Evolutionary conservation across 2,888 invertebrate genomes (phyloP).

Genomic region (Apoda limacodes): DNA sequence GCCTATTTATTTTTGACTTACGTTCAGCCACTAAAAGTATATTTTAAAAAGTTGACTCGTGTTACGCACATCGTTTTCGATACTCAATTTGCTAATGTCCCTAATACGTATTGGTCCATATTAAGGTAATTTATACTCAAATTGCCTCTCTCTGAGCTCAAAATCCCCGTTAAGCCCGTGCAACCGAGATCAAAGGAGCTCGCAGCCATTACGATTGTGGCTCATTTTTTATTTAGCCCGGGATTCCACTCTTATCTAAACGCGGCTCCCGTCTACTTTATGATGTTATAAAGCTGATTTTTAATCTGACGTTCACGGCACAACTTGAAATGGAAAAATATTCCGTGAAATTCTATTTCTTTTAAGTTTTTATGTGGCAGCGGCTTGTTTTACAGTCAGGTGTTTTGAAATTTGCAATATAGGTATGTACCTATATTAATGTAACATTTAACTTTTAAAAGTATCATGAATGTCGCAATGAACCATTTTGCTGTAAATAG

Average conservation of each 20-base stretch:
- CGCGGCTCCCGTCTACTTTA: slow-evolving; percentile 53
- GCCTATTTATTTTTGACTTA: too few relatives aligned
- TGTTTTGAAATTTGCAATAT: too few relatives aligned
- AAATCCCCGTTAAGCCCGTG: slow-evolving; percentile 60
- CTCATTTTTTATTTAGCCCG: slow-evolving; percentile 67
- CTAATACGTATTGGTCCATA: slow-evolving; percentile 53
- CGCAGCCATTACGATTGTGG: slow-evolving; percentile 62
- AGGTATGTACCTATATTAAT: too few relatives aligned
- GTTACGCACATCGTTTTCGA: too few relatives aligned
- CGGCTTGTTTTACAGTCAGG: too few relatives aligned
- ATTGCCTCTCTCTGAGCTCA: slow-evolving; percentile 52
- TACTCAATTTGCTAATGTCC: slow-evolving; percentile 59
- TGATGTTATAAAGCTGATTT: slow-evolving; percentile 69
- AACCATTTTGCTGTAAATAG: too few relatives aligned
- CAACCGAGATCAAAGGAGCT: slow-evolving; percentile 66
- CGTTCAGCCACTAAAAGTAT: too few relatives aligned
- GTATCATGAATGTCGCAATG: too few relatives aligned
- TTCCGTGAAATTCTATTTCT: too few relatives aligned
- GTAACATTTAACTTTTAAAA: too few relatives aligned
- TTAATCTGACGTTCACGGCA: slow-evolving; percentile 53
- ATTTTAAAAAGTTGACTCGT: too few relatives aligned
- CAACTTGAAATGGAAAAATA: slow-evolving; percentile 16
- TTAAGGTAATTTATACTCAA: slow-evolving; percentile 62
- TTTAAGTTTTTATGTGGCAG: too few relatives aligned
- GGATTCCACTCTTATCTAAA: slow-evolving; percentile 60